Conservation (phyloP, 2,797 vertebrate species). For the Euthynnus affinis region DNA sequence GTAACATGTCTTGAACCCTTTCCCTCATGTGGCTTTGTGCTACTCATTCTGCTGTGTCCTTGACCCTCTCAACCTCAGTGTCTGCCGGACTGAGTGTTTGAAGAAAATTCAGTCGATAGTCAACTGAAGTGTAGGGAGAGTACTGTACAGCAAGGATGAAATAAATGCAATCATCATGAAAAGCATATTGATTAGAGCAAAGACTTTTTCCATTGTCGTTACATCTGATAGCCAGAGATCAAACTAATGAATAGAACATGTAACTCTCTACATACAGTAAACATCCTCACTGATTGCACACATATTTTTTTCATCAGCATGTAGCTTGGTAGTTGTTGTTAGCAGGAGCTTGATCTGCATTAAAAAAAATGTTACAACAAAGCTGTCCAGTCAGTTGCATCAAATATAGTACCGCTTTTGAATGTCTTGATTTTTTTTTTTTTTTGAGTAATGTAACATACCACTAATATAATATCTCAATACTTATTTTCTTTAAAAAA, state of each 20-base stretch:
- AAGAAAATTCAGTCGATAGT: slow-evolving; percentile 33
- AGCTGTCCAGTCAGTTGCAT: too few relatives aligned
- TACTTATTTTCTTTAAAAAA: neutral
- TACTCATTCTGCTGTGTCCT: slow-evolving; percentile 49
- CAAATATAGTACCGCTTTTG: neutral
- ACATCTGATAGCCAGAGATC: too few relatives aligned
- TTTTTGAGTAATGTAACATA: too few relatives aligned
- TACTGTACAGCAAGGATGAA: neutral
- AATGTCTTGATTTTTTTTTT: too few relatives aligned
- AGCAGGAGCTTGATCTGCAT: neutral
- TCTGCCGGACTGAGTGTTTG: slow-evolving; percentile 57
- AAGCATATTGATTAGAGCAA: neutral
- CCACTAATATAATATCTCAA: neutral
- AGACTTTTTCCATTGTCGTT: neutral
- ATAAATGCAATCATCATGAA: slow-evolving; percentile 6
- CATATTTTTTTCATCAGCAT: too few relatives aligned
- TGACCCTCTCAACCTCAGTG: slow-evolving; percentile 37
- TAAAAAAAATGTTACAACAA: too few relatives aligned
- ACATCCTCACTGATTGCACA: neutral
- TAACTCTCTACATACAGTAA: neutral
- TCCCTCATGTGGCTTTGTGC: slow-evolving; percentile 54
- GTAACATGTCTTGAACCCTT: slow-evolving; percentile 47
- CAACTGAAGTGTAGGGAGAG: slow-evolving; percentile 6
- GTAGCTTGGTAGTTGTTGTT: too few relatives aligned
- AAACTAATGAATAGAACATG: too few relatives aligned